Evolutionary conservation across 2,113 vertebrate genomes (phyloP), one percentile per base, ranked within the genome.

Genomic region (Calyptomena viridis): DNA sequence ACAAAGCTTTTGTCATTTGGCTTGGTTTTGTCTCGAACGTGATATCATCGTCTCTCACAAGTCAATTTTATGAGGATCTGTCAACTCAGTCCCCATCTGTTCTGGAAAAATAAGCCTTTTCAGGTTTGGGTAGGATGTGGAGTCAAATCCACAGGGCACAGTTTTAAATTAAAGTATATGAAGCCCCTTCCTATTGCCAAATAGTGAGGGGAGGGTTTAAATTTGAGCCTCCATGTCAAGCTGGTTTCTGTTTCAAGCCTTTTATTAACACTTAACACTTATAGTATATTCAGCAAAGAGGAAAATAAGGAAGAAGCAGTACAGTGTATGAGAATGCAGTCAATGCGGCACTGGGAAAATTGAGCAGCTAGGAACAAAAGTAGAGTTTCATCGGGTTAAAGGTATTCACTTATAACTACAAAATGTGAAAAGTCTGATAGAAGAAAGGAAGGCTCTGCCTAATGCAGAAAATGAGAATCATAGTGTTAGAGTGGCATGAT

Each of bases 41-140:
- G 2, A 72, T 39, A n/a, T n/a, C 90, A 95, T 90, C 14, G 28
- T 90, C 90, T 93, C 82, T 92, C 76, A 77, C 88, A 79, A 93
- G 89, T 84, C 87, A 95, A 53, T 93, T 94, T 95, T 94, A 96
- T 92, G 95, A 94, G 73, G 62, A 89, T 91, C 79, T 96, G 88
- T 95, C 85, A 88, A 50, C 42, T 63, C 79, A 44, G 89, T 81
- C 69, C 76, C 86, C 91, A 89, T 97, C 95, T 96, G 93, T 78
- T 89, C 68, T 89, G 52, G 55, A 64, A 95, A 95, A 94, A 84
- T 44, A 64, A 92, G 33, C 64, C 28, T 84, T 90, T 92, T 92
- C 64, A 81, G 46, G 64, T 92, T 90, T 74, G 76, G 75, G 58
- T 49, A 59, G 33, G 47, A 84, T 59, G 42, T 74, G 49, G 35